A percentile compares a stretch with the other conserved stretches of the same genome.
phyloP scores from a whole-genome alignment of 2,888 invertebrate species.

The Drosophila peninsularis region DNA sequence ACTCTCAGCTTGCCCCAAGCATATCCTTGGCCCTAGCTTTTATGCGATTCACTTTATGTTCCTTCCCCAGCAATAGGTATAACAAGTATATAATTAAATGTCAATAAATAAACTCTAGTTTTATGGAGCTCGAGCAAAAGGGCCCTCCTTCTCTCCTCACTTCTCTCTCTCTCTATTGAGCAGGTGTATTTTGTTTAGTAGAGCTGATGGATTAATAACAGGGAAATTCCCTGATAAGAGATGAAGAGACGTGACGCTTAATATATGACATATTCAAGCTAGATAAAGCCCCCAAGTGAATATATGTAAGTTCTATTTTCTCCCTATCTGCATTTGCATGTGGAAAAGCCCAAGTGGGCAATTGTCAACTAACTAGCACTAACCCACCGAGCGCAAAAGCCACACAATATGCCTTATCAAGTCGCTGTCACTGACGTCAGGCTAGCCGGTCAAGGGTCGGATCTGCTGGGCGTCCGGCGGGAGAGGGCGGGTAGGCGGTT shows the following conservation, averaged over 20 bases:
- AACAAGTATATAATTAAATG: slow-evolving; percentile 10
- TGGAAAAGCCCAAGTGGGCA: slow-evolving; percentile 26
- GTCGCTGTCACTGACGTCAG: slow-evolving; percentile 48
- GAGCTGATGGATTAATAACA: background rate
- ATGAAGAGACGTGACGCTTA: background rate
- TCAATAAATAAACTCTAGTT: slow-evolving; percentile 7
- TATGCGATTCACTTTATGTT: background rate
- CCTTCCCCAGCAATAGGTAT: background rate
- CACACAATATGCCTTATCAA: slow-evolving; percentile 28
- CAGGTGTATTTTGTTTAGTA: background rate
- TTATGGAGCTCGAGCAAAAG: background rate
- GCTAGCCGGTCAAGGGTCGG: background rate
- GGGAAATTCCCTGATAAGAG: slow-evolving; percentile 4
- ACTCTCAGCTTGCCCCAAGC: background rate
- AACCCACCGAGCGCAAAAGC: background rate
- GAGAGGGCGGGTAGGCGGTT: background rate
- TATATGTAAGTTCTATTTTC: background rate
- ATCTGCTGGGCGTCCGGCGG: background rate
- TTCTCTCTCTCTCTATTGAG: background rate
- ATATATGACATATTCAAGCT: slow-evolving; percentile 6
- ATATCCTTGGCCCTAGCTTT: background rate
- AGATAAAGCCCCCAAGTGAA: slow-evolving; percentile 5
- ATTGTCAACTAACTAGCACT: slow-evolving; percentile 3
- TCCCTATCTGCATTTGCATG: slow-evolving; percentile 11
- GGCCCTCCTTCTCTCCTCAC: too few species aligned